Evolutionary conservation across 1,140 invertebrate genomes (phyloP), one percentile per base, ranked within the genome.

Genomic region (Ephestia elutella): DNA sequence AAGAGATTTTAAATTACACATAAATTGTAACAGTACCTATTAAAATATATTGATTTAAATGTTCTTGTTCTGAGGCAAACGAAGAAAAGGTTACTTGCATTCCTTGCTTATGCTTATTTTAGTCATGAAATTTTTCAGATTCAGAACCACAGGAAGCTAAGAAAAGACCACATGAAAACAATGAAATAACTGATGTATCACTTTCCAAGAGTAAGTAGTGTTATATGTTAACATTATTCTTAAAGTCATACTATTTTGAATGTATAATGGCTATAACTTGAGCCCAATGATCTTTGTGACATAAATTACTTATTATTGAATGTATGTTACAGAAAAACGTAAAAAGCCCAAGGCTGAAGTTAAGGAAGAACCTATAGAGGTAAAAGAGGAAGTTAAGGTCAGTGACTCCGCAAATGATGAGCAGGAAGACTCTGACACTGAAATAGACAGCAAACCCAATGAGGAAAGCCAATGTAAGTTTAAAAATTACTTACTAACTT

Each of bases 401-500:
- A 25, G 9, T 32, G 30, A 32, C 30, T 32, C 30, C 1, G 61
- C 80, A 17, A 66, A 70, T 63, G 63, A 74, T 56, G 65, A 83
- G 49, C 73, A 68, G 60, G 73, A 73, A 21, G 19, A 61, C 28
- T 10, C 48, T 49, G 32, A 58, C 28, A 65, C 61, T 59, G 60
- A 74, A 54, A 48, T 56, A 53, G 66, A 74, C 18, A 67, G 59
- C 10, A 65, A 76, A 32, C 19, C 25, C 11, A 59, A 63, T 54
- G 65, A 70, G 10, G 70, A 66, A n/a, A 79, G 54, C 55, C 53
- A 79, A 66, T 68, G 83, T 87, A 69, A 75, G 75, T 68, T 54
- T 44, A 50, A n/a, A 56, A 25, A 62, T 25, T 55, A 48, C n/a
- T n/a, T n/a, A n/a, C n/a, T n/a, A n/a, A n/a, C n/a, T n/a, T n/a